These are phyloP conservation scores for Nettapus auritus DNA, from an alignment of 2,113 vertebrate genomes.

Conservation along the genomic window DNA sequence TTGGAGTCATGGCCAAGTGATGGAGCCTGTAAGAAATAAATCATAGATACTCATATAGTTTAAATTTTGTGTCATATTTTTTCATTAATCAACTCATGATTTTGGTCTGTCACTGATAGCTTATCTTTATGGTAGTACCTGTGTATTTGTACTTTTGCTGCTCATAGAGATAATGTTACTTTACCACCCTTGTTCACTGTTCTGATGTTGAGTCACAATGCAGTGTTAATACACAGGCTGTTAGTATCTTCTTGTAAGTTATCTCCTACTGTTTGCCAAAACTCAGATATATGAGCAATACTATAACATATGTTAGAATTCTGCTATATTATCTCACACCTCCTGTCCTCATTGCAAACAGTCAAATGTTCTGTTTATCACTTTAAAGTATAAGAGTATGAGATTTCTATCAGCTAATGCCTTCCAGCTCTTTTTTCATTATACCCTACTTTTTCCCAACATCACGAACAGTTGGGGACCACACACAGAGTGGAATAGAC, in stretches of 20 bases:
- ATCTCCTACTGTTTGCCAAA: conserved; percentile 22
- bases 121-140: accelerated
- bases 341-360: conserved; percentile 49
- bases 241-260: conserved; percentile 24
- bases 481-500: neutral
- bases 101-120: neutral
- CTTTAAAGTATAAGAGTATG: conserved; percentile 3
- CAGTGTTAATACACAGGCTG: neutral
- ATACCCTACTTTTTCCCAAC: neutral
- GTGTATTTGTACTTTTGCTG: neutral
- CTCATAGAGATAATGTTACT: neutral
- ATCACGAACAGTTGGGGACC: neutral
- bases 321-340: conserved; percentile 33
- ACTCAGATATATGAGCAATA: conserved; percentile 45
- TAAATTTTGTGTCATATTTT: neutral
- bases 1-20: neutral
- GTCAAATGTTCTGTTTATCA: conserved; percentile 37
- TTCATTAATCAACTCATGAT: neutral
- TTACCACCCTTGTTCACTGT: neutral
- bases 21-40: neutral
- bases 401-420: conserved; percentile 47
- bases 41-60: neutral
- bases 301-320: conserved; percentile 53
- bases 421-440: conserved; percentile 37
- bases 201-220: neutral